Evolutionary conservation across 2,888 invertebrate species (phyloP), one percentile per base, ranked within the genome.

Genomic region (Conus canariensis): DNA sequence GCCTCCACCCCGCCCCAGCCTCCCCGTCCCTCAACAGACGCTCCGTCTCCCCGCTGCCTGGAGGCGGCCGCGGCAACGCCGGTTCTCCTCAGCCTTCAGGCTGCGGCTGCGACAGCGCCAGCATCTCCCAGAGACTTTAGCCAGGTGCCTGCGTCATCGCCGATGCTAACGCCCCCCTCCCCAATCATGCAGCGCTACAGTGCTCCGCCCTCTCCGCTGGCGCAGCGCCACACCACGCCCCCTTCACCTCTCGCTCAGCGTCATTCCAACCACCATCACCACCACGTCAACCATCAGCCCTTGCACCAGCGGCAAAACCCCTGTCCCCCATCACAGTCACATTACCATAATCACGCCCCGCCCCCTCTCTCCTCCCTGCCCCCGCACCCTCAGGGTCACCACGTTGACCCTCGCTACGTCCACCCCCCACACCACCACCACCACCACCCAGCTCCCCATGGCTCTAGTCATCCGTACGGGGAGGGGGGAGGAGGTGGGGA

Each of bases 191-290:
- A 14, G 82, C 82, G 82, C 58, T 58, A 83, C 22, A 58, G 58
- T 25, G 58, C 82, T 5, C 82, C 82, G 58, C 82, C 82, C 9
- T 83, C 82, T 19, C 82, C 82, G 82, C 30, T 80, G 30, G 30
- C 25, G 14, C 25, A 25, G 86, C 85, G 82, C 1, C 85, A 90
- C 64, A 14, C 82, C 58, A 22, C 86, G 45, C 88, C 88, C 85
- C 74, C 88, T 59, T 70, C 85, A 5, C 82, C 88, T 64, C 56
- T 67, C 77, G n/a, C 87, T 45, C 83, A 85, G 56, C 90, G 60
- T 56, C 86, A 85, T 74, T 83, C 90, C 85, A 77, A 90, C 56
- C 90, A 87, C 30, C 87, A 87, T 56, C 56, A 83, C 12, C 80
- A 70, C 70, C 85, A 77, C 64, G 30, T n/a, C 56, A 83, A 85